These are phyloP conservation scores for Drosophila kurseongensis DNA, from an alignment of 1,140 invertebrate species.

Conservation along the genomic window DNA sequence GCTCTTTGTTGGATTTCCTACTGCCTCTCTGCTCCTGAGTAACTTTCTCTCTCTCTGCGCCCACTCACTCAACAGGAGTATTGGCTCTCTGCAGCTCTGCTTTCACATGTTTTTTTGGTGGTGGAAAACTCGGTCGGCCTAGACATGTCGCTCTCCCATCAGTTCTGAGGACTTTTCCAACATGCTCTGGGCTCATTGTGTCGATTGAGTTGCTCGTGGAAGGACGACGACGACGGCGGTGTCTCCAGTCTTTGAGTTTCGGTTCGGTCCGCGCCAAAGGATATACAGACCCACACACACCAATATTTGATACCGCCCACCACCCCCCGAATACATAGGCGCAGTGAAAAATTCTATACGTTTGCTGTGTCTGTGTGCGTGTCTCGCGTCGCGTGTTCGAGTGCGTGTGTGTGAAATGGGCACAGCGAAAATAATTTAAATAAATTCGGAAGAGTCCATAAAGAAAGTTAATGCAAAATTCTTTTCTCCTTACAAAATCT, in stretches of 20 bases:
- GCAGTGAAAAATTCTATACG: conserved; percentile 49
- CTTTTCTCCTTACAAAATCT: conserved; percentile 8
- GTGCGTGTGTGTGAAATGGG: conserved; percentile 58
- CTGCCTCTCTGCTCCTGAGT: not conserved
- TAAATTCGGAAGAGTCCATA: conserved; percentile 53
- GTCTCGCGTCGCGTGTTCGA: conserved; percentile 57
- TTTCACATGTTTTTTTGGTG: conserved; percentile 57
- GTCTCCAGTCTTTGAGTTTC: conserved; percentile 28
- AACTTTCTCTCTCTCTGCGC: conserved; percentile 21
- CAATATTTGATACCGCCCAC: conserved; percentile 9
- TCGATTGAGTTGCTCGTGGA: conserved; percentile 84
- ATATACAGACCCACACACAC: conserved; percentile 60
- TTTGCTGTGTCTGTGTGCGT: conserved; percentile 32
- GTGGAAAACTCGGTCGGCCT: conserved; percentile 61
- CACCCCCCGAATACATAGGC: conserved; percentile 52
- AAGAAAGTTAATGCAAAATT: conserved; percentile 20
- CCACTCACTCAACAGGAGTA: conserved; percentile 37
- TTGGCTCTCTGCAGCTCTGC: conserved; percentile 25
- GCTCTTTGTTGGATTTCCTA: conserved; percentile 5
- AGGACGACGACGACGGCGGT: conserved; percentile 72
- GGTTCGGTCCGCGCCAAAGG: conserved; percentile 67
- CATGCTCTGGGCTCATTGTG: conserved; percentile 78
- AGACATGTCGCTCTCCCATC: conserved; percentile 36
- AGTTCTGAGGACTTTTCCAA: conserved; percentile 79
- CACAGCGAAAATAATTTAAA: conserved; percentile 75